Evolutionary conservation across 92 coral and sea anemone genomes (phyloP), one percentile per base, ranked within the genome.

Genomic region (Paragorgia papillata): DNA sequence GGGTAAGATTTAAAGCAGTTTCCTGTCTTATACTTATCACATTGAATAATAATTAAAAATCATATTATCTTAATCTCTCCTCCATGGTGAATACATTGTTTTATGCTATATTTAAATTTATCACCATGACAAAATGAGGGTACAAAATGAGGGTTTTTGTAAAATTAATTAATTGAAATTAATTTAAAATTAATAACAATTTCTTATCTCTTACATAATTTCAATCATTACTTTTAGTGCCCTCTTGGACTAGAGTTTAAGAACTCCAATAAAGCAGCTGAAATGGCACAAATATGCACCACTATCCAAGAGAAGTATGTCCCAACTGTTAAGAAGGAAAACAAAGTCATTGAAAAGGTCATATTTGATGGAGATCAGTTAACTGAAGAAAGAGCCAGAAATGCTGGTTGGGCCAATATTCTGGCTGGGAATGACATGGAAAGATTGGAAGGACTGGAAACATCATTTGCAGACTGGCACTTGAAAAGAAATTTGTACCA

Each of bases 401-500:
- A 86, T 82, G 84, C 83, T 0, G 73, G 74, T 34, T 30, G 66
- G 51, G 82, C 87, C 13, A 86, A 82, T 51, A 54, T 78, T 55
- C 80, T 86, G 10, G 87, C 87, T 26, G 84, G 78, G 39, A 66
- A 68, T 53, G 49, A 57, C 0, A 54, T 62, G 31, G 90, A 82
- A 14, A 56, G 71, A 1, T 61, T 83, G 20, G 56, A 43, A 9
- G 86, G 84, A 17, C 79, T 81, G 12, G 79, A 74, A 20, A 48
- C 87, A 34, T 57, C 87, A 32, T 86, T 86, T 66, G 87, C 87
- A 7, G 90, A 86, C 64, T 86, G 90, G 87, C 87, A 87, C 12
- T 69, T 67, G 15, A 67, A 41, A 31, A 67, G 24, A 20, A 40
- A 67, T 67, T n/a, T 67, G 69, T 63, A 63, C 35, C 26, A 63